Conservation (phyloP, 2,888 invertebrate genomes). For the Gnatocerus cornutus region DNA sequence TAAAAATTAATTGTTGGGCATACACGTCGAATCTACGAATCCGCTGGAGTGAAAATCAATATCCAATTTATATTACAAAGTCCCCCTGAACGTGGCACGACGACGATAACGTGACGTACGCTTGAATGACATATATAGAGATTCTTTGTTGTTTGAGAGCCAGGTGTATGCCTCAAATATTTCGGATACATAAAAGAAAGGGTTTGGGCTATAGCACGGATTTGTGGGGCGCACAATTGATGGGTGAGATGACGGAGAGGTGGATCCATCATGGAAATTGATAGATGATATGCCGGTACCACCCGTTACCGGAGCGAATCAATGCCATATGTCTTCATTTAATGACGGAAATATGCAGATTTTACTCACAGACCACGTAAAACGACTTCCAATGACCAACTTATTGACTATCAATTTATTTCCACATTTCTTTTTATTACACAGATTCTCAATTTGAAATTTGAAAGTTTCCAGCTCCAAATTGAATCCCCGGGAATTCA, state of each 20-base stretch:
- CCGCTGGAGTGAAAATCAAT: constrained; percentile 49
- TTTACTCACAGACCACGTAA: background rate
- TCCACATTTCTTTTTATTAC: too few species aligned
- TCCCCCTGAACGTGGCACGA: constrained; percentile 40
- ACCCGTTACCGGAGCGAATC: constrained; percentile 16
- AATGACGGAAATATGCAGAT: constrained; percentile 1
- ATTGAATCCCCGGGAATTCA: too few species aligned
- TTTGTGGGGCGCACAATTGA: constrained; percentile 21
- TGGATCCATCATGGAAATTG: constrained; percentile 11
- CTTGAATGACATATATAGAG: constrained; percentile 44
- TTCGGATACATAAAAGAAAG: constrained; percentile 35
- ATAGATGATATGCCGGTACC: constrained; percentile 30
- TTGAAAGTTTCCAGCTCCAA: too few species aligned
- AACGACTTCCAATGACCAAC: too few species aligned
- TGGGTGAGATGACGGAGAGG: constrained; percentile 14
- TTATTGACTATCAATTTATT: too few species aligned
- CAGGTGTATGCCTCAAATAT: constrained; percentile 39
- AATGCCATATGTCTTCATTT: background rate
- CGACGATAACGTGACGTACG: constrained; percentile 43
- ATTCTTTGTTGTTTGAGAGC: constrained; percentile 40
- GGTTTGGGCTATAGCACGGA: constrained; percentile 36
- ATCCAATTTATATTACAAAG: constrained; percentile 51
- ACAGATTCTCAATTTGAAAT: too few species aligned
- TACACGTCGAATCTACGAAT: constrained; percentile 37
- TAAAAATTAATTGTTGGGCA: constrained; percentile 42